phyloP scores from a whole-genome alignment of 2,113 vertebrate genomes.

The Typhlomys cinereus region DNA sequence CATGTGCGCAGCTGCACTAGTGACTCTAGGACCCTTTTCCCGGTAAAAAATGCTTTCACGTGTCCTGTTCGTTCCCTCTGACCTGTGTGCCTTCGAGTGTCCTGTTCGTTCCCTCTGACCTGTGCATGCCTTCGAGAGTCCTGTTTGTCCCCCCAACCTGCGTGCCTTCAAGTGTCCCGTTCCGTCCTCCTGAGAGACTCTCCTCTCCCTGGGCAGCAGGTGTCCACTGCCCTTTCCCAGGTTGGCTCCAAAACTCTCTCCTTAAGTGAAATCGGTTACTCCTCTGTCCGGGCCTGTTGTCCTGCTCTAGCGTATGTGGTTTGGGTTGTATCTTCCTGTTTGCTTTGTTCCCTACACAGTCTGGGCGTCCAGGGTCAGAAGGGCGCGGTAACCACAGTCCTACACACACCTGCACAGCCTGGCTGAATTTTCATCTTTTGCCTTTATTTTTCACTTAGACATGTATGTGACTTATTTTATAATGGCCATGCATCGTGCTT shows the following conservation, averaged over 20 bases:
- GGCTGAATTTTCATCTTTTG: slow-evolving; percentile 16
- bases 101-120: not conserved
- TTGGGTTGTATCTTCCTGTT: not conserved
- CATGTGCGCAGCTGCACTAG: not conserved
- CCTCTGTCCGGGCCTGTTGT: not conserved
- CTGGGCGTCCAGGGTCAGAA: not conserved
- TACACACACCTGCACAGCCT: not conserved
- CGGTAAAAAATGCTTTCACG: not conserved
- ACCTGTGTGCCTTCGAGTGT: not conserved
- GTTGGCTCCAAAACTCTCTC: not conserved
- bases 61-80: not conserved
- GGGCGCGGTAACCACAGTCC: not conserved
- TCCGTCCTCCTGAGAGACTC: not conserved
- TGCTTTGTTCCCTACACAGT: not conserved
- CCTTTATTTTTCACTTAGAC: slow-evolving; percentile 15
- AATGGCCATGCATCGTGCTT: not conserved
- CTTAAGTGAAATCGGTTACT: not conserved
- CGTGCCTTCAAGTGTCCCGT: not conserved
- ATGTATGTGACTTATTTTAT: not conserved
- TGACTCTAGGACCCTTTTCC: slow-evolving; percentile 10
- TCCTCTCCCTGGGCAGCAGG: not conserved
- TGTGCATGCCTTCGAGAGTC: no score
- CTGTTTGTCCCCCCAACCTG: not conserved
- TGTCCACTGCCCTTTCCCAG: not conserved
- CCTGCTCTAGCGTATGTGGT: not conserved